A percentile compares a stretch with the other conserved stretches of the same genome.
These are phyloP conservation scores for Ceratoteleas bidentatus DNA, from an alignment of 1,140 invertebrate genomes.

Conservation along the genomic window DNA sequence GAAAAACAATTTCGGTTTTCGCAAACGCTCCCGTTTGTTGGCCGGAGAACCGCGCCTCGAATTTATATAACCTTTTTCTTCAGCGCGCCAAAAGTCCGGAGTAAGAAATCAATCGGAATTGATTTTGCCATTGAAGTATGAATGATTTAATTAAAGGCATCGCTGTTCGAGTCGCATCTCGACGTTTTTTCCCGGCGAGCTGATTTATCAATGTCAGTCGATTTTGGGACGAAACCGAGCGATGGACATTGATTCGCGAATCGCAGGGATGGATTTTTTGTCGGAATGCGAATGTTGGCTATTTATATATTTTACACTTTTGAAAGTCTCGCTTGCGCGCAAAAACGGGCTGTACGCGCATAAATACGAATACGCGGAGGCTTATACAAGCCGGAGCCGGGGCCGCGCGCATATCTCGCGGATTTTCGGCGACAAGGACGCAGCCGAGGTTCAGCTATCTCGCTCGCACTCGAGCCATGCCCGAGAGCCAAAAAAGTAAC, in stretches of 20 bases:
- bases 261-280: slow-evolving; percentile 8
- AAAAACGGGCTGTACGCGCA: slow-evolving; percentile 41
- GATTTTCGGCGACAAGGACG: slow-evolving; percentile 38
- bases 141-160: slow-evolving; percentile 43
- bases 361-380: slow-evolving; percentile 49
- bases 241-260: slow-evolving; percentile 39
- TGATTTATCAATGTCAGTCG: slow-evolving; percentile 32
- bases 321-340: slow-evolving; percentile 47
- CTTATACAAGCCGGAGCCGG: slow-evolving; percentile 23
- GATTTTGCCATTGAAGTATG: slow-evolving; percentile 36
- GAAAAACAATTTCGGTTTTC: neutral
- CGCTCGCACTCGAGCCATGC: slow-evolving; percentile 16
- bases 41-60: neutral
- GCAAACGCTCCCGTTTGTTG: no score
- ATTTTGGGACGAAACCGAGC: slow-evolving; percentile 29
- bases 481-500: slow-evolving; percentile 57
- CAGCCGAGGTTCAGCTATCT: neutral
- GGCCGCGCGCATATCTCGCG: slow-evolving; percentile 17
- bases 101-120: slow-evolving; percentile 36
- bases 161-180: neutral
- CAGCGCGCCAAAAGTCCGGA: neutral
- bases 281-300: slow-evolving; percentile 35
- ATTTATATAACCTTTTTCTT: neutral
- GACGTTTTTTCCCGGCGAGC: slow-evolving; percentile 8
- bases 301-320: slow-evolving; percentile 64